These are phyloP conservation scores for Prenolepis imparis DNA, from an alignment of 2,888 invertebrate genomes.

Conservation along the genomic window DNA sequence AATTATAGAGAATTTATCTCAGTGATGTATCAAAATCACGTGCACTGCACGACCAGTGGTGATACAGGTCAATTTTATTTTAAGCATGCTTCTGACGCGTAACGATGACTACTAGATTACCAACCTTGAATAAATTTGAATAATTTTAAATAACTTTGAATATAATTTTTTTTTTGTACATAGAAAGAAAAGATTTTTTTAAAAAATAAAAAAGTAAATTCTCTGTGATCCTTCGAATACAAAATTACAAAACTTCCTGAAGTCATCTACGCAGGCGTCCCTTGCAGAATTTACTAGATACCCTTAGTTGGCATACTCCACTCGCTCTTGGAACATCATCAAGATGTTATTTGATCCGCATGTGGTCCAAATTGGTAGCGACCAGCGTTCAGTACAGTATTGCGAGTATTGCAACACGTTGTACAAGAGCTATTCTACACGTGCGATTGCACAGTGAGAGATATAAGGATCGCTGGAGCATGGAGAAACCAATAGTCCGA, in stretches of 20 bases:
- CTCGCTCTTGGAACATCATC: constrained; percentile 37
- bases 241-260: not conserved
- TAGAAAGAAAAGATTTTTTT: not conserved
- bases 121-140: not conserved
- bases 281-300: not conserved
- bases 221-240: not conserved
- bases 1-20: not conserved
- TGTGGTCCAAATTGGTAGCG: constrained; percentile 31
- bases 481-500: constrained; percentile 95
- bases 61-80: constrained; percentile 5
- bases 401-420: constrained; percentile 25
- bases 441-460: not conserved
- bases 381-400: not conserved
- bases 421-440: not conserved
- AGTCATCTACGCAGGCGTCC: not conserved
- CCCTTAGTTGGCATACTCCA: not conserved
- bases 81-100: not conserved
- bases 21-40: not conserved
- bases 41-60: not conserved
- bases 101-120: not conserved
- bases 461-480: constrained; percentile 79
- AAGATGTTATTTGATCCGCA: constrained; percentile 39
- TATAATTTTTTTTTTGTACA: not conserved
- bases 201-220: not conserved
- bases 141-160: not conserved